These are phyloP conservation scores for Emys orbicularis DNA, from an alignment of 2,797 vertebrate genomes.

Conservation along the genomic window DNA sequence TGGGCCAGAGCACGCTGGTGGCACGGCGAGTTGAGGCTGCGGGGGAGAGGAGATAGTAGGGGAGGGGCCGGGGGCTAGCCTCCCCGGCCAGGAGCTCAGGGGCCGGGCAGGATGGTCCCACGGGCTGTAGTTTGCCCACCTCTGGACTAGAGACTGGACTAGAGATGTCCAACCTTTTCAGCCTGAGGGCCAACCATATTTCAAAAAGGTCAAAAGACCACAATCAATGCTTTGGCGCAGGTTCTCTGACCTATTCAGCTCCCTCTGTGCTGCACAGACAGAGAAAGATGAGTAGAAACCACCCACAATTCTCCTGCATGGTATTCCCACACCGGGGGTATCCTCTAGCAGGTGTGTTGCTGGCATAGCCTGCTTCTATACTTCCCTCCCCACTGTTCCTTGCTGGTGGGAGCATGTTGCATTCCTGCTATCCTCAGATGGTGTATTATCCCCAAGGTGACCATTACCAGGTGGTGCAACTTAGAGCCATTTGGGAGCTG, in stretches of 20 bases:
- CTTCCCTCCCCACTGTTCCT: not conserved
- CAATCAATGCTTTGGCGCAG: not conserved
- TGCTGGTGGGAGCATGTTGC: not conserved
- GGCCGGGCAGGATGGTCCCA: no score
- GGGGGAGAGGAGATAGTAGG: no score
- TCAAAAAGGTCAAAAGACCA: not conserved
- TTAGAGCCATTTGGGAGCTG: not conserved
- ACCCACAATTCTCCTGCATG: not conserved
- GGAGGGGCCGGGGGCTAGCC: no score
- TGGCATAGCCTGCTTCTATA: not conserved
- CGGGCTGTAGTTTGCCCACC: no score
- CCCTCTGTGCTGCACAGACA: not conserved
- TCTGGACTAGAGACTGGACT: not conserved
- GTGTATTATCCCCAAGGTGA: not conserved
- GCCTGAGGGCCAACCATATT: not conserved
- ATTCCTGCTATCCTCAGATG: fast-evolving
- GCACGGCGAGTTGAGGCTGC: no score
- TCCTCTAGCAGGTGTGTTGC: not conserved
- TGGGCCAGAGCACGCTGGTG: no score
- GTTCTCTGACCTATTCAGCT: not conserved
- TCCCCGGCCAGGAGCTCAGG: no score
- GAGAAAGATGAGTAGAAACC: not conserved
- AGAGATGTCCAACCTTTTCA: not conserved
- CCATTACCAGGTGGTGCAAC: not conserved
- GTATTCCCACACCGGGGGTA: not conserved